phyloP scores from a whole-genome alignment of 2,888 invertebrate species.

The Frankliniella fusca region DNA sequence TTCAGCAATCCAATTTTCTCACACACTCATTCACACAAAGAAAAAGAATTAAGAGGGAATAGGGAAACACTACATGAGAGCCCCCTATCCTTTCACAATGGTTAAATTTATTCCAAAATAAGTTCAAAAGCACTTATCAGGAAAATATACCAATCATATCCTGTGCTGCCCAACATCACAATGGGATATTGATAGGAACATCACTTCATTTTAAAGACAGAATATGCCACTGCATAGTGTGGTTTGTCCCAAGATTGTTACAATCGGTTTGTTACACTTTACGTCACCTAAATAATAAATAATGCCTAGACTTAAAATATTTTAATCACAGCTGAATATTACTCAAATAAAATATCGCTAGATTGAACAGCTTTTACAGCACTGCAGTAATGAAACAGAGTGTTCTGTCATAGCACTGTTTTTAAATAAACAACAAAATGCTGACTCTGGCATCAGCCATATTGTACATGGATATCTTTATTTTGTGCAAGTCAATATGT shows the following conservation, averaged over 20 bases:
- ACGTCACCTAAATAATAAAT: neutral
- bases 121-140: neutral
- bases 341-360: neutral
- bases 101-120: neutral
- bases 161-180: neutral
- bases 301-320: conserved; percentile 25
- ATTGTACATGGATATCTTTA: neutral
- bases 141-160: neutral
- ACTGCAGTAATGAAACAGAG: neutral
- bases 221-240: neutral
- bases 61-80: neutral
- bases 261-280: neutral
- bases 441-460: neutral
- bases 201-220: neutral
- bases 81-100: neutral
- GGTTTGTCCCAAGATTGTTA: neutral
- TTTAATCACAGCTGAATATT: conserved; percentile 23
- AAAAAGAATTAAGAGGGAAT: neutral
- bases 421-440: conserved; percentile 9
- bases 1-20: neutral
- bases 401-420: neutral
- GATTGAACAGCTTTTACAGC: neutral
- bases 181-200: neutral
- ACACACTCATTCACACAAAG: neutral
- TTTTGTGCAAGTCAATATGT: conserved; percentile 8